These are phyloP conservation scores for Formicarius rufipectus DNA, from an alignment of 2,113 vertebrate genomes.

Conservation along the genomic window DNA sequence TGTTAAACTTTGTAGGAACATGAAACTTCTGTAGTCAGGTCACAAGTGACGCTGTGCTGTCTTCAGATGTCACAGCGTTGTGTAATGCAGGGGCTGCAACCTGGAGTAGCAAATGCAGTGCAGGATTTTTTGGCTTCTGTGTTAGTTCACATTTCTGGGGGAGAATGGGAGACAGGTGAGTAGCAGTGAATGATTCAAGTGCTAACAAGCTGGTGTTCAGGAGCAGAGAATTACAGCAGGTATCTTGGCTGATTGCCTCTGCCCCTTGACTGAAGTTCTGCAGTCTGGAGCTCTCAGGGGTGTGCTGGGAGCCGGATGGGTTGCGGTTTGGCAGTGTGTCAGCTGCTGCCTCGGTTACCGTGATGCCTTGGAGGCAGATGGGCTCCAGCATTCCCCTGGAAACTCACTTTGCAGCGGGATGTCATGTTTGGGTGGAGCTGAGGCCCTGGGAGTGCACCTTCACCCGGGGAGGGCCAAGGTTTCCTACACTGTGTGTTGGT, in stretches of 20 bases:
- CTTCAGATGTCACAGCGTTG: neutral
- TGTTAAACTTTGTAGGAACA: neutral
- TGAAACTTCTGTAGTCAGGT: neutral
- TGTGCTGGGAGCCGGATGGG: neutral
- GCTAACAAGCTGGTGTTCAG: neutral
- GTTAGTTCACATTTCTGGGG: neutral
- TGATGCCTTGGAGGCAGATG: accelerated
- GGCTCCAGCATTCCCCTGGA: neutral
- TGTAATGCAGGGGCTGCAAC: neutral
- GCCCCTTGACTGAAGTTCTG: neutral
- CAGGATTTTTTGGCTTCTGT: neutral
- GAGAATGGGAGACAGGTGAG: neutral
- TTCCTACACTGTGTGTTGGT: accelerated
- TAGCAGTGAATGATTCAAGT: neutral
- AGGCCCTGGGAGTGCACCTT: neutral
- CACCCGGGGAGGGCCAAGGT: neutral
- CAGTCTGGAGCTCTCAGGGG: neutral
- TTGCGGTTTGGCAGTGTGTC: neutral
- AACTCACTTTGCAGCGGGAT: accelerated
- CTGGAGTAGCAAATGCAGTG: neutral
- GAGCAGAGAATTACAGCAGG: neutral
- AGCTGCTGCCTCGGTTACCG: neutral
- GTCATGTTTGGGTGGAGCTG: neutral
- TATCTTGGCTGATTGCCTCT: neutral
- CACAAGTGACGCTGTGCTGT: neutral